These are phyloP conservation scores for Lates calcarifer DNA, from an alignment of 2,113 vertebrate species.

Conservation along the genomic window DNA sequence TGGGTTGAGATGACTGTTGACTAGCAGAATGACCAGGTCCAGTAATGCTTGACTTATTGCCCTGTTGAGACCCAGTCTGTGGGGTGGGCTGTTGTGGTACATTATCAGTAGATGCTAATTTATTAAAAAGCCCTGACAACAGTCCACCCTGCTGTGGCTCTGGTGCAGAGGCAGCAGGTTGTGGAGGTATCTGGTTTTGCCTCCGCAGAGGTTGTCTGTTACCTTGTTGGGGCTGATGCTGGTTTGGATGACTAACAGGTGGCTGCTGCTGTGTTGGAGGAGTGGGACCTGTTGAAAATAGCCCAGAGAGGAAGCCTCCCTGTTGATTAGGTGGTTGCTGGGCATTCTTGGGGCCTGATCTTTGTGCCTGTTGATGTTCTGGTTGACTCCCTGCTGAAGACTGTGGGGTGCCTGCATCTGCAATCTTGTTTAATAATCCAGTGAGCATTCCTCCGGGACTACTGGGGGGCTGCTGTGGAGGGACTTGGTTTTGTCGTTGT, in stretches of 20 bases:
- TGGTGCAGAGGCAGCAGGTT: conserved; percentile 61
- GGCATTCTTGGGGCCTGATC: conserved; percentile 41
- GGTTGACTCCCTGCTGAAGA: conserved; percentile 56
- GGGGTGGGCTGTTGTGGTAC: conserved; percentile 52
- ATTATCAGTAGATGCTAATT: conserved; percentile 84
- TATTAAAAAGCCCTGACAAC: conserved; percentile 85
- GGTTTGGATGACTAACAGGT: conserved; percentile 49
- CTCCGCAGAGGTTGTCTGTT: conserved; percentile 79
- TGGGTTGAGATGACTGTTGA: conserved; percentile 63
- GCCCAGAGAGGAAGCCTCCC: conserved; percentile 80
- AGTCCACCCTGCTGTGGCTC: conserved; percentile 79
- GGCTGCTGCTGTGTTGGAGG: conserved; percentile 54
- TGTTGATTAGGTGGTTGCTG: conserved; percentile 76
- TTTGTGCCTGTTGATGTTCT: conserved; percentile 62
- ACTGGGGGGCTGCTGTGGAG: conserved; percentile 66
- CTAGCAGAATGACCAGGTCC: conserved; percentile 46
- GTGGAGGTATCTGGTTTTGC: conserved; percentile 78
- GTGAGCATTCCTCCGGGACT: conserved; percentile 75
- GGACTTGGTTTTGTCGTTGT: conserved; percentile 71
- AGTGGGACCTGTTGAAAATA: conserved; percentile 74
- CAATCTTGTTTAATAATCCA: conserved; percentile 81
- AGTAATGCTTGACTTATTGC: conserved; percentile 38
- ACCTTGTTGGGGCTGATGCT: conserved; percentile 74
- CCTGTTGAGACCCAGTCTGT: conserved; percentile 58
- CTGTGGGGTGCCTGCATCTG: conserved; percentile 64